Evolutionary conservation across 1,140 invertebrate genomes (phyloP).

Genomic region (Neodiprion pinetum): DNA sequence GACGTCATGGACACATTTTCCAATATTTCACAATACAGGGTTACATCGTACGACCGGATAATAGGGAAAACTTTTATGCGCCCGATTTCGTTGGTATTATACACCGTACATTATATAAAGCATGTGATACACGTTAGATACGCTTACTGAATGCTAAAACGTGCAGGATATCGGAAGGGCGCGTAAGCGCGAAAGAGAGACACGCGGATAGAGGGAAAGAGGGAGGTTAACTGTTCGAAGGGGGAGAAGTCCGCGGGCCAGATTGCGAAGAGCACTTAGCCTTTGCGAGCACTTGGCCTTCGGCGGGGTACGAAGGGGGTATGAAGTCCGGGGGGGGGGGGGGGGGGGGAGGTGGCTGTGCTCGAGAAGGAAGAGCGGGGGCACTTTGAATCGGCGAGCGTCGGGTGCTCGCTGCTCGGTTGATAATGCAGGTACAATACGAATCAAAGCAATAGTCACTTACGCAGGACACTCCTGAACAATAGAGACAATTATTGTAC

Average conservation of each 20-base stretch:
- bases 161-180: background rate
- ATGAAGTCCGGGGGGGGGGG: background rate
- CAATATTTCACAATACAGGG: too few species aligned
- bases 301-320: background rate
- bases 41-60: too few species aligned
- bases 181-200: background rate
- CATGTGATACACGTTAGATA: too few species aligned
- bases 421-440: slow-evolving; percentile 1
- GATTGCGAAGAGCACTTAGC: slow-evolving; percentile 12
- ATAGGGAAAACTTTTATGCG: too few species aligned
- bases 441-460: slow-evolving; percentile 4
- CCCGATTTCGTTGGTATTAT: too few species aligned
- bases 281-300: slow-evolving; percentile 5
- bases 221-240: background rate
- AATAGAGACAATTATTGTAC: slow-evolving; percentile 40
- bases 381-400: background rate
- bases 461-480: slow-evolving; percentile 15
- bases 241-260: background rate
- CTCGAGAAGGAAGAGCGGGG: background rate
- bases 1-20: too few species aligned
- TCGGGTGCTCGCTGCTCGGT: background rate
- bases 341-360: background rate
- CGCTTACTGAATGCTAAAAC: too few species aligned
- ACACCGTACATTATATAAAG: too few species aligned
- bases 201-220: background rate